A percentile compares a stretch with the other conserved stretches of the same genome.
Evolutionary conservation across 2,113 vertebrate species (phyloP).

Genomic region (Thalassarche chlororhynchos): DNA sequence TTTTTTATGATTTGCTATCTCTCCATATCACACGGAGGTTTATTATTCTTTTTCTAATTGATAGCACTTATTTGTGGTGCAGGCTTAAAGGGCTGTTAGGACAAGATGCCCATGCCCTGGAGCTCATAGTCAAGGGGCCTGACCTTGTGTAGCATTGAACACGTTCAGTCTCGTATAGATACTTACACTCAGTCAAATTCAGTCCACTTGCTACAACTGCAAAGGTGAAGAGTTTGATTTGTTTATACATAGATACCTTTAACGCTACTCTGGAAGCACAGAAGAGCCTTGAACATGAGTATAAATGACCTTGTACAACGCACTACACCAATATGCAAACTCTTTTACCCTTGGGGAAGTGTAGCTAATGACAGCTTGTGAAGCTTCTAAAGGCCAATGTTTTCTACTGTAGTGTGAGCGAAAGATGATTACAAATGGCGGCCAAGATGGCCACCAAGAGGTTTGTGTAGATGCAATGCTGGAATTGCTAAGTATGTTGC

Average conservation of each 20-base stretch:
- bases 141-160: background rate
- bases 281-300: background rate
- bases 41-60: background rate
- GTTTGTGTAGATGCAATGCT: background rate
- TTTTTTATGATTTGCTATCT: background rate
- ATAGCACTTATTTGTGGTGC: background rate
- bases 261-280: background rate
- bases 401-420: background rate
- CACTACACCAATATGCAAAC: rapidly evolving
- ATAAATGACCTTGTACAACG: background rate
- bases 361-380: background rate
- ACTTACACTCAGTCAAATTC: background rate
- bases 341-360: background rate
- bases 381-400: background rate
- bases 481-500: background rate
- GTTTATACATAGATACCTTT: background rate
- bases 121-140: background rate
- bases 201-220: background rate
- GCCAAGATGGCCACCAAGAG: background rate
- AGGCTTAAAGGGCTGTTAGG: background rate
- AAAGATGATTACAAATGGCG: background rate
- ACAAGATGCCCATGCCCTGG: background rate
- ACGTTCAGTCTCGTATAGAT: rapidly evolving
- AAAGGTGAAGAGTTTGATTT: background rate
- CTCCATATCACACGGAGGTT: rapidly evolving